Percentiles rank a stretch among this genome's conserved stretches.
Conservation (phyloP, 2,113 vertebrate genomes). For the Tupaia tana region DNA sequence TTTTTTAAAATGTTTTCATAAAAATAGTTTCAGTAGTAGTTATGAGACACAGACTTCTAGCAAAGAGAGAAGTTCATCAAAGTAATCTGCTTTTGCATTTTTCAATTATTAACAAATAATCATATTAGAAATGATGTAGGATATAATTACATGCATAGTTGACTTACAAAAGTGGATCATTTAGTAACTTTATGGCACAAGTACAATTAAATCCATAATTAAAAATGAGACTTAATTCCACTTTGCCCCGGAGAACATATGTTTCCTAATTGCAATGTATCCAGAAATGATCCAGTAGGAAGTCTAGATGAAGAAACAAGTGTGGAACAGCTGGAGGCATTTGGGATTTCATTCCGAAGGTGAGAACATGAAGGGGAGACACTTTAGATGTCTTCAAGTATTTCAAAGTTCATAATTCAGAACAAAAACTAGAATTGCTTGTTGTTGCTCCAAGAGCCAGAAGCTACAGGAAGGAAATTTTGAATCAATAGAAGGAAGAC, state of each 20-base stretch:
- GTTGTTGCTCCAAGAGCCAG: conserved; percentile 52
- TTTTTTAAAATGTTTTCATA: conserved; percentile 27
- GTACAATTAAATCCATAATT: conserved; percentile 60
- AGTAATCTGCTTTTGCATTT: conserved; percentile 58
- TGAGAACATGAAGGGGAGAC: background rate
- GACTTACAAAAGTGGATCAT: conserved; percentile 58
- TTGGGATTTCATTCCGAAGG: conserved; percentile 28
- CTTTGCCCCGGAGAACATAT: conserved; percentile 37
- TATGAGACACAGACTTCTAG: background rate
- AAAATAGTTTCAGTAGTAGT: background rate
- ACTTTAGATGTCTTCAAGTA: conserved; percentile 55
- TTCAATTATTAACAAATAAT: conserved; percentile 51
- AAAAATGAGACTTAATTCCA: conserved; percentile 62
- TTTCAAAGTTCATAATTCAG: conserved; percentile 59
- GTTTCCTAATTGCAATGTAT: conserved; percentile 19
- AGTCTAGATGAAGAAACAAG: background rate
- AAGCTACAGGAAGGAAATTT: conserved; percentile 72
- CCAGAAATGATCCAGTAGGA: background rate
- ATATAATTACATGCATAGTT: conserved; percentile 61
- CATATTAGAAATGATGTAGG: conserved; percentile 31
- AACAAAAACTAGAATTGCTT: conserved; percentile 44
- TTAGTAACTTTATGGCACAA: conserved; percentile 58
- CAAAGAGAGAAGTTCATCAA: background rate
- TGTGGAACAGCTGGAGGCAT: background rate
- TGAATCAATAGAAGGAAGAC: conserved; percentile 74